Percentiles rank a stretch among this genome's conserved stretches.
Conservation (phyloP, 1,140 invertebrate genomes). For the Protaetia brevitarsis region DNA sequence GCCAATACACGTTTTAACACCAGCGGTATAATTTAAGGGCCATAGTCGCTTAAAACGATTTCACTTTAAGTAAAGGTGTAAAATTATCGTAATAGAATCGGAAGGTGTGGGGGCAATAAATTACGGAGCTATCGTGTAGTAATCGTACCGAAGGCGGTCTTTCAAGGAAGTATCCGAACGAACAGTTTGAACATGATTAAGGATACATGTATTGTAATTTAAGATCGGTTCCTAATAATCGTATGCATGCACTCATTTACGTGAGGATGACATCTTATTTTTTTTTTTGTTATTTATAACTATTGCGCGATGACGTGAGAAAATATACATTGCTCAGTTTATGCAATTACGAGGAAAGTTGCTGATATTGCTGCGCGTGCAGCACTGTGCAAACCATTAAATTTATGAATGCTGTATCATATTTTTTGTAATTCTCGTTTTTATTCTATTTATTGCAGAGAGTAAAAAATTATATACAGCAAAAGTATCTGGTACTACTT, state of each 20-base stretch:
- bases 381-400: too few species aligned
- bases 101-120: conserved; percentile 42
- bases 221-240: conserved; percentile 27
- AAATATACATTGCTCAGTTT: too few species aligned
- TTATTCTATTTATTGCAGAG: too few species aligned
- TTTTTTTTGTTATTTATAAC: conserved; percentile 24
- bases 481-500: too few species aligned
- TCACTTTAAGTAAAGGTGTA: conserved; percentile 40
- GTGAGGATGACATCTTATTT: conserved; percentile 28
- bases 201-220: conserved; percentile 27
- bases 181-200: conserved; percentile 29
- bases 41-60: conserved; percentile 35
- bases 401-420: too few species aligned
- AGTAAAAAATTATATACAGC: too few species aligned
- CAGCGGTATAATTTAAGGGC: conserved; percentile 32
- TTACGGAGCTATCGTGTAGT: conserved; percentile 35
- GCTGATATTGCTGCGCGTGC: too few species aligned
- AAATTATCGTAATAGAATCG: conserved; percentile 46
- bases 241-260: conserved; percentile 27
- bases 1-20: conserved; percentile 32
- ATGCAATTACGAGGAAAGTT: too few species aligned
- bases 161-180: conserved; percentile 28
- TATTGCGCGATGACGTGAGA: too few species aligned
- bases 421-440: too few species aligned
- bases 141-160: conserved; percentile 31